A percentile compares a stretch with the other conserved stretches of the same genome.
These are phyloP conservation scores for Teinopalpus imperialis DNA, from an alignment of 2,888 invertebrate species.

Conservation along the genomic window DNA sequence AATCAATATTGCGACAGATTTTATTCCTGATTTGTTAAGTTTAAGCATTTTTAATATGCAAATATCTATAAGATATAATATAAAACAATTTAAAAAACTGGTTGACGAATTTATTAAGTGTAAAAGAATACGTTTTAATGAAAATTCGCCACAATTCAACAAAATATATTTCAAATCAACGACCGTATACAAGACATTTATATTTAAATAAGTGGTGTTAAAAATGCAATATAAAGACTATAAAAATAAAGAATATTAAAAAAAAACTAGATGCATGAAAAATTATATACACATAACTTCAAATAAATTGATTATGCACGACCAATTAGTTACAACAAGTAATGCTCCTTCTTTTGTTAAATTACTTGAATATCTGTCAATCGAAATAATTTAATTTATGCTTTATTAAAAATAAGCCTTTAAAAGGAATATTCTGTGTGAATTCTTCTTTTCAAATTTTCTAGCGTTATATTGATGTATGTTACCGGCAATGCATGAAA, in stretches of 20 bases:
- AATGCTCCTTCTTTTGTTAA: conserved; percentile 8
- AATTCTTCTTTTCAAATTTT: too few relatives aligned
- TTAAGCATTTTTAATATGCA: too few relatives aligned
- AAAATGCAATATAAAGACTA: background rate
- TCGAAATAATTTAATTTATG: conserved; percentile 13
- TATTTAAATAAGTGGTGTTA: background rate
- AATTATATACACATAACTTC: conserved; percentile 9
- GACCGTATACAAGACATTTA: background rate
- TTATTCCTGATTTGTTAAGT: too few relatives aligned
- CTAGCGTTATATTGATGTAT: too few relatives aligned
- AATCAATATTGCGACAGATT: too few relatives aligned
- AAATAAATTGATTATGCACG: conserved; percentile 7
- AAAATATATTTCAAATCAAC: conserved; percentile 9
- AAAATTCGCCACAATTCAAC: too few relatives aligned
- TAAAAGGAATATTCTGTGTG: conserved; percentile 4
- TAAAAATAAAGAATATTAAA: conserved; percentile 1
- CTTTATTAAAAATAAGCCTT: conserved; percentile 6
- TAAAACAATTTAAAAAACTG: too few relatives aligned
- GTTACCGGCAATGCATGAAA: too few relatives aligned
- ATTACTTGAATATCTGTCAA: background rate
- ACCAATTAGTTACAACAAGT: conserved; percentile 1
- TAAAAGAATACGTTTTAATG: conserved; percentile 10
- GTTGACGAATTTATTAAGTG: too few relatives aligned
- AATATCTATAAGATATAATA: too few relatives aligned
- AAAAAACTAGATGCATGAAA: background rate